Evolutionary conservation across 2,113 vertebrate genomes (phyloP).

Genomic region (Alligator mississippiensis): DNA sequence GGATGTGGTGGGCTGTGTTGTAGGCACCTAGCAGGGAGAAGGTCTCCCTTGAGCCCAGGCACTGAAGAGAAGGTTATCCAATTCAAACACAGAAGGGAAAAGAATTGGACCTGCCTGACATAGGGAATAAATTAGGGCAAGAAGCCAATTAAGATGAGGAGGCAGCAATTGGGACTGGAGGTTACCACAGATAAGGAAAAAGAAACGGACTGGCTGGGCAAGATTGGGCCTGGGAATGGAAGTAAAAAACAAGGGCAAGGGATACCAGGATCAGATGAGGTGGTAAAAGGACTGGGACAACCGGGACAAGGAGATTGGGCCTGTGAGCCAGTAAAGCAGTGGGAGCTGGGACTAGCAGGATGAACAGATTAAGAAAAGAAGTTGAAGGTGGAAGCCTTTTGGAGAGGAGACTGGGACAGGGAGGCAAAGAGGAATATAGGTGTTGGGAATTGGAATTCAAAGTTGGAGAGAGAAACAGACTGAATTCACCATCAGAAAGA

Average conservation of each 20-base stretch:
- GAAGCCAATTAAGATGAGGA: background rate
- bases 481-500: background rate
- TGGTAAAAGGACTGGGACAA: background rate
- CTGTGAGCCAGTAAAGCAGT: background rate
- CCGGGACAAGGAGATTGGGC: background rate
- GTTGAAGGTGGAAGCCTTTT: background rate
- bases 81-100: background rate
- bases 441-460: background rate
- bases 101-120: background rate
- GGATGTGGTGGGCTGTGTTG: background rate
- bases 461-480: background rate
- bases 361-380: background rate
- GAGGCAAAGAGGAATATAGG: background rate
- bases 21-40: no score
- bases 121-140: background rate
- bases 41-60: background rate
- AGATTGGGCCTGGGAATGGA: no score
- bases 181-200: background rate
- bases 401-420: background rate
- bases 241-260: no score
- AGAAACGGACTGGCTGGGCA: no score
- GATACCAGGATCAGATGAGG: background rate
- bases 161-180: background rate
- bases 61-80: background rate
- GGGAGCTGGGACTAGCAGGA: background rate